Percentiles rank a stretch among this genome's conserved stretches.
These are phyloP conservation scores for Rhyacichthys aspro DNA, from an alignment of 2,797 vertebrate species.

Conservation along the genomic window DNA sequence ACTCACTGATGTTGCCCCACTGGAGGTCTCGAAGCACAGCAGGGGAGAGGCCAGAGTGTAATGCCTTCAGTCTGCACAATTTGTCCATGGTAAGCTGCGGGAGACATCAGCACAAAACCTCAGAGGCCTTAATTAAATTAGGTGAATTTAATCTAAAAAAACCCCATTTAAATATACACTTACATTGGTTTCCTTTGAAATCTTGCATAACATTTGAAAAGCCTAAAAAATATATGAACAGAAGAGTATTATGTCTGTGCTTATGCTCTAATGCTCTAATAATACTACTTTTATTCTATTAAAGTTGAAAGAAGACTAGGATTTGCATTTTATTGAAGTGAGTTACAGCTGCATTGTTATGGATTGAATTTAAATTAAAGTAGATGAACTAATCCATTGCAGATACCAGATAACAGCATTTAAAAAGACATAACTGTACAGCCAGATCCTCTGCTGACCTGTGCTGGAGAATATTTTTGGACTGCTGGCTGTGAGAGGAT, in stretches of 20 bases:
- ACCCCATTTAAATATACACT: conserved; percentile 61
- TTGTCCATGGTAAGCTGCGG: conserved; percentile 78
- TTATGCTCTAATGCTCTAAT: conserved; percentile 4
- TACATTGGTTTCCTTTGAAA: conserved; percentile 82
- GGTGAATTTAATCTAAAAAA: conserved; percentile 20
- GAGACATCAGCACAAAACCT: conserved; percentile 22
- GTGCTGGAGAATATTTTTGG: conserved; percentile 78
- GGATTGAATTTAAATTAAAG: not conserved
- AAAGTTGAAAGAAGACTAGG: too few species aligned
- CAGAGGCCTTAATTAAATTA: conserved; percentile 12
- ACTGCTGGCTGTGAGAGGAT: conserved; percentile 79
- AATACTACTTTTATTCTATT: not conserved
- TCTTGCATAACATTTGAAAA: conserved; percentile 80
- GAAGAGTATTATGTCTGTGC: not conserved
- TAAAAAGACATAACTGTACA: conserved; percentile 8
- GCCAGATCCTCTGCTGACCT: conserved; percentile 72
- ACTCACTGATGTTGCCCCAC: conserved; percentile 62
- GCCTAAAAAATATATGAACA: conserved; percentile 62
- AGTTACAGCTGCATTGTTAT: not conserved
- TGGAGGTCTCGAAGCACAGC: conserved; percentile 77
- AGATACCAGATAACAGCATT: not conserved
- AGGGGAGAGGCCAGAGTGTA: conserved; percentile 83
- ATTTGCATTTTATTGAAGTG: not conserved
- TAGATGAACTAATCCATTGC: not conserved
- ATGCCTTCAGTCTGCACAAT: conserved; percentile 82